Percentiles rank a stretch among this genome's conserved stretches.
Conservation (phyloP, 2,113 vertebrate genomes). For the Tyrannus savana region DNA sequence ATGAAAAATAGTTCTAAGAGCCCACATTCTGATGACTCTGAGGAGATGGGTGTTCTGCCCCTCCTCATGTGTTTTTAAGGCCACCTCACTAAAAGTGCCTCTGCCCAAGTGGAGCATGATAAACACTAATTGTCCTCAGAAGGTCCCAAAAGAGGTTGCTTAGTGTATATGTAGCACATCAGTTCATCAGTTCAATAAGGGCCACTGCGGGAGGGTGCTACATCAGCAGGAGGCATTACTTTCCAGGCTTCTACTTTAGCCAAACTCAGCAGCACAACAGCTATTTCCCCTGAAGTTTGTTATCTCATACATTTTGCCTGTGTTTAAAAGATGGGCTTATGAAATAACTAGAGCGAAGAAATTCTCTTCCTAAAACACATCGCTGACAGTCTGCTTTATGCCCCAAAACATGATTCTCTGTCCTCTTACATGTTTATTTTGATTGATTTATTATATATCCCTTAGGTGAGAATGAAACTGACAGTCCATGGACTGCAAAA, state of each 20-base stretch:
- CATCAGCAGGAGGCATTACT: neutral
- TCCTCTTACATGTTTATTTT: neutral
- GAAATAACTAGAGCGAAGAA: neutral
- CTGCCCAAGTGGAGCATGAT: neutral
- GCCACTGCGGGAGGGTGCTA: neutral
- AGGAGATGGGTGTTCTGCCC: neutral
- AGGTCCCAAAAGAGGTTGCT: neutral
- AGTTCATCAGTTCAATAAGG: neutral
- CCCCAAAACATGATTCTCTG: neutral
- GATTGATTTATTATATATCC: neutral
- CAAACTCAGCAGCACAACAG: neutral
- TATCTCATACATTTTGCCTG: neutral
- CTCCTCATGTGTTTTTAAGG: neutral
- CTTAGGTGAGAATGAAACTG: neutral
- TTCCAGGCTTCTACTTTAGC: neutral
- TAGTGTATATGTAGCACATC: neutral
- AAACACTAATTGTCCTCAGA: neutral
- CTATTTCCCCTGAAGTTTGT: neutral
- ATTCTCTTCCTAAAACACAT: neutral
- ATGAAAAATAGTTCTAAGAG: neutral
- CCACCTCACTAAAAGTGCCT: neutral
- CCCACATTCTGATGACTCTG: neutral
- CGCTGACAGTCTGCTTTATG: rapidly evolving
- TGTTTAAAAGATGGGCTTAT: neutral
- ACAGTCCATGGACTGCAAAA: neutral